Evolutionary conservation across 2,113 vertebrate genomes (phyloP), one percentile per base, ranked within the genome.

Genomic region (Trematomus loennbergii): DNA sequence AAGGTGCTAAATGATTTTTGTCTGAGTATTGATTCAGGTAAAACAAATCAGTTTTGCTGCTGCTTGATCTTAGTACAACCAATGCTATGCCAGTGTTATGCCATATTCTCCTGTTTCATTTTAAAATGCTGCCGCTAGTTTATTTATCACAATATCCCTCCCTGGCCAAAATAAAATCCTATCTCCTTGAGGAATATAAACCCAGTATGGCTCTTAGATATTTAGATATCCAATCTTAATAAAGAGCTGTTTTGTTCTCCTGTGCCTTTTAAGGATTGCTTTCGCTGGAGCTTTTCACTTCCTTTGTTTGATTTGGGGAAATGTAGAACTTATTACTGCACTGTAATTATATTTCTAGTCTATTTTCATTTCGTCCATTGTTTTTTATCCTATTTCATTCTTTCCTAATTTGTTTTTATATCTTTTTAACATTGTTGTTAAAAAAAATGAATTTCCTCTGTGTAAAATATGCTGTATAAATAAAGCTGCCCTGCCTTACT

Each of bases 401-500:
- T 9, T 33, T 49, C 22, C 2, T 16, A 13, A 50, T 43, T 52
- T 9, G 20, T 52, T 50, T 29, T 53, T 16, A 20, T 43, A 57
- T 49, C 9, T 48, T 16, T 36, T 53, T n/a, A 18, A 40, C 36
- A 40, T 40, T 72, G 25, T 25, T 4, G 2, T 2, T 12, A 18
- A 54, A 29, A 10, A 9, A 17, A 16, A 66, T 33, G 12, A 13
- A 64, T 36, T 50, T 50, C 17, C 13, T 55, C 20, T 11, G 49
- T 49, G 53, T 60, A 4, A 74, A 75, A 63, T 36, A 25, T 17
- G 9, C 40, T 36, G 2, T 29, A 52, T 53, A 33, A 65, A 50
- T 59, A 36, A 71, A 80, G 12, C 43, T 20, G 61, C 22, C 17
- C 48, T 67, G 25, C 65, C 63, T 20, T 43, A 20, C 4, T 78